Base-by-base conservation (phyloP, 1,140 invertebrate species). In the Trinorchestia longiramus region DNA sequence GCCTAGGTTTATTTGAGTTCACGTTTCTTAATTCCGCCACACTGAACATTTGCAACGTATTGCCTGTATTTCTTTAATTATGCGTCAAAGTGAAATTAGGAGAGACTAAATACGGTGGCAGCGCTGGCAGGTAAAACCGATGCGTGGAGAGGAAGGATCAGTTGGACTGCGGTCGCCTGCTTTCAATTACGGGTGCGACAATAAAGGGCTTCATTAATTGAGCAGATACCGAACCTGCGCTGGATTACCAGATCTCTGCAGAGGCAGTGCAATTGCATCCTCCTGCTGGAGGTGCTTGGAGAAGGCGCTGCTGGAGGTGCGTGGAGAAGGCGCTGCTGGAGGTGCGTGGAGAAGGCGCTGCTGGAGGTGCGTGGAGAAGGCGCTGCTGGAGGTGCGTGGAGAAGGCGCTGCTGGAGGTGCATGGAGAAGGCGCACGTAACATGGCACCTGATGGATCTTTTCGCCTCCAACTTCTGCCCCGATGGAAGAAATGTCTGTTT, bases 201-300 rank as follows among this genome's bases (percentile, higher is more conserved):
- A 94, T 94, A 94, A 94, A 94, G 41, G 92, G 92, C 19, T 94
- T 94, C 92, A 94, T 94, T 94, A 94, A 94, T 94, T 47, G 92
- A 40, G 41, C 43, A 43, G 92, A 47, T 94, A 47, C 43, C 36
- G 43, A 94, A 43, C 44, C 92, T 40, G 43, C 17, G 44, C 92
- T 45, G 92, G 92, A 94, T 94, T 94, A 94, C 43, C 44, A 43
- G 43, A 40, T 94, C 43, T 36, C 36, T 19, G 62, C 62, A 23
- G 62, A 11, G 62, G 11, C 15, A 3, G 62, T 11, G 62, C 62
- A 11, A 23, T 3, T 15, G 62, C 1, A 11, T 3, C 15, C 15
- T 28, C 15, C 28, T 11, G 1, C 62, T 23, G 15, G 62, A 23
- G 62, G 62, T 77, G 62, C 62, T 11, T 3, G 62, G 3, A 19